Conservation (phyloP, 2,113 vertebrate species). For the Pterophyllum scalare region DNA sequence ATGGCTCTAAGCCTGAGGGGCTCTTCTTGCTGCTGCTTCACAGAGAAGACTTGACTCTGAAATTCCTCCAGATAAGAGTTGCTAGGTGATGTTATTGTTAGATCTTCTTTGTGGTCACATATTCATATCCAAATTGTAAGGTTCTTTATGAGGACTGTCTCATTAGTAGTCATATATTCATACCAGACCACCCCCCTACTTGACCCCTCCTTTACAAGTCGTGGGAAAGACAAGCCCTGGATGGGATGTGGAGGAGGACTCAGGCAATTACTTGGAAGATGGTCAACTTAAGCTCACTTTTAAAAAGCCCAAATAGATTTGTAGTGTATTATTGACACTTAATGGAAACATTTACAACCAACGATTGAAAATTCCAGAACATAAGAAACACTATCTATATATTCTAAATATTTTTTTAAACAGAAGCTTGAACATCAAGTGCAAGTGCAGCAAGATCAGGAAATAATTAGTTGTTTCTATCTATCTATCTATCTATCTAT, state of each 20-base stretch:
- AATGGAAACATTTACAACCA: constrained; percentile 16
- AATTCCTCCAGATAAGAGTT: constrained; percentile 81
- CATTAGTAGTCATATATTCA: constrained; percentile 86
- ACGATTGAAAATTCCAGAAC: background rate
- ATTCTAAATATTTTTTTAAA: background rate
- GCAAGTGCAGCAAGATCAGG: background rate
- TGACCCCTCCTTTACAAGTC: constrained; percentile 81
- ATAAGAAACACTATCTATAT: constrained; percentile 5
- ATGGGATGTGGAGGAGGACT: constrained; percentile 65
- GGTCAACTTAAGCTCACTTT: constrained; percentile 48
- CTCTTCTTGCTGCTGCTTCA: constrained; percentile 63
- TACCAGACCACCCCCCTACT: constrained; percentile 75
- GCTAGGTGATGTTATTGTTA: constrained; percentile 82
- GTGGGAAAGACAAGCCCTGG: constrained; percentile 81
- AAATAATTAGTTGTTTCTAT: background rate
- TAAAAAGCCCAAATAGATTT: constrained; percentile 31
- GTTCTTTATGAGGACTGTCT: constrained; percentile 75
- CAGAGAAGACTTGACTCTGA: constrained; percentile 81
- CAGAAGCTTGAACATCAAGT: background rate
- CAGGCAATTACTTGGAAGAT: constrained; percentile 61
- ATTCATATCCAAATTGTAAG: constrained; percentile 81
- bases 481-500: too few relatives aligned
- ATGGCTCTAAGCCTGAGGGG: constrained; percentile 72
- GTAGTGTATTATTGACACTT: background rate
- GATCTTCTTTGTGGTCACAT: constrained; percentile 74